Percentiles rank a stretch among this genome's conserved stretches.
These are phyloP conservation scores for Zaprionus vittiger DNA, from an alignment of 1,140 invertebrate species.

Conservation along the genomic window DNA sequence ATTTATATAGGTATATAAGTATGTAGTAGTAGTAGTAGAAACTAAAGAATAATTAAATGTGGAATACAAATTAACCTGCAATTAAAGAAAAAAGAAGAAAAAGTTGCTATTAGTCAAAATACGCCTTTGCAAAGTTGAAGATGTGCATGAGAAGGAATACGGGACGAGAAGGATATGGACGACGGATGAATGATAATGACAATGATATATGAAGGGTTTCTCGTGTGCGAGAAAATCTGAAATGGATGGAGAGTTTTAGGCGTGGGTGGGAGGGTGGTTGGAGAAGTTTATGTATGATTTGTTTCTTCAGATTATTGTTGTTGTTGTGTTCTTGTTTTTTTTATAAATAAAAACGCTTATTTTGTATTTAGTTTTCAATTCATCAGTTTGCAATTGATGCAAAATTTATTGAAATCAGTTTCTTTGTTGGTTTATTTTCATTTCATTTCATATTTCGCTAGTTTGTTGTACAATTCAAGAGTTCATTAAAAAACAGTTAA, in stretches of 20 bases:
- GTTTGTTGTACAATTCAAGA: slow-evolving; percentile 58
- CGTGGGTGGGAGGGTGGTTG: neutral
- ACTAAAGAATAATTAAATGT: slow-evolving; percentile 67
- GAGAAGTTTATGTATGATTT: slow-evolving; percentile 16
- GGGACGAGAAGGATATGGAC: slow-evolving; percentile 5
- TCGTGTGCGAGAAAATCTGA: slow-evolving; percentile 17
- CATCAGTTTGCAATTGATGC: slow-evolving; percentile 63
- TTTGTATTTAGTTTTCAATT: slow-evolving; percentile 75
- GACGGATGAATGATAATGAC: neutral
- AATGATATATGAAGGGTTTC: neutral
- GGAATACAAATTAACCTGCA: slow-evolving; percentile 80
- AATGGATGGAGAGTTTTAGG: slow-evolving; percentile 30
- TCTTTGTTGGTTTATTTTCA: slow-evolving; percentile 23
- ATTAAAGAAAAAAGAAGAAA: slow-evolving; percentile 84
- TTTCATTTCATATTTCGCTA: slow-evolving; percentile 36
- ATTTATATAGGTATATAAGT: slow-evolving; percentile 38
- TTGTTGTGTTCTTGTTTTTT: slow-evolving; percentile 35
- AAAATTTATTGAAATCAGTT: slow-evolving; percentile 71
- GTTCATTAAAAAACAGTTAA: slow-evolving; percentile 36
- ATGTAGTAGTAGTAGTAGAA: slow-evolving; percentile 50
- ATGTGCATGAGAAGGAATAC: slow-evolving; percentile 10
- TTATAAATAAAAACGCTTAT: slow-evolving; percentile 76
- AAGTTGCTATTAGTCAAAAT: slow-evolving; percentile 83
- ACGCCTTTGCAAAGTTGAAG: slow-evolving; percentile 51
- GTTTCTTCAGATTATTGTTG: slow-evolving; percentile 18